Evolutionary conservation across 2,888 invertebrate species (phyloP).

Genomic region (Drosophila anomalipes): DNA sequence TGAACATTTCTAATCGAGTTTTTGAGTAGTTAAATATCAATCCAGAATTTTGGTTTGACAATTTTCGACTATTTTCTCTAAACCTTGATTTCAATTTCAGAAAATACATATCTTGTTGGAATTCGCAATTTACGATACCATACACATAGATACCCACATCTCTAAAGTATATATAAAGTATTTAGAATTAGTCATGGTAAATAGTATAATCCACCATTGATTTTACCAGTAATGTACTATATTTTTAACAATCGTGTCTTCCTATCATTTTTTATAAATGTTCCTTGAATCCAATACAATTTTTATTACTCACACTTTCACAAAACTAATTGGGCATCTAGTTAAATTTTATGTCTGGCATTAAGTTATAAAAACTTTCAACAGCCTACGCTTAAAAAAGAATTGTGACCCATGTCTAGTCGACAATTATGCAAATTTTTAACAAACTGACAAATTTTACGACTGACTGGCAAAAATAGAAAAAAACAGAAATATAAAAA

Average conservation of each 20-base stretch:
- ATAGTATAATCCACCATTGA: neutral
- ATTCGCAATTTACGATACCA: neutral
- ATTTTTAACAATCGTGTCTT: neutral
- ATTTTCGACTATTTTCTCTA: neutral
- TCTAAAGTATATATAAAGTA: neutral
- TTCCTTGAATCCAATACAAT: neutral
- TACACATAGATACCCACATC: neutral
- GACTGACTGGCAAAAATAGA: constrained; percentile 21
- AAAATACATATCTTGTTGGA: neutral
- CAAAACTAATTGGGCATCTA: constrained; percentile 44
- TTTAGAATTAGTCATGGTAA: neutral
- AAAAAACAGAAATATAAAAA: constrained; percentile 1
- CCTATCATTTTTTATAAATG: neutral
- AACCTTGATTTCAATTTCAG: neutral
- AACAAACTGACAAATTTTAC: constrained; percentile 45
- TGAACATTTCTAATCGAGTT: neutral
- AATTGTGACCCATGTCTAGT: constrained; percentile 39
- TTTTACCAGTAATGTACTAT: neutral
- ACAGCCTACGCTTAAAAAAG: constrained; percentile 30
- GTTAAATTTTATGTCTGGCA: constrained; percentile 49
- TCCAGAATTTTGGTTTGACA: neutral
- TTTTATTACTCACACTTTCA: neutral
- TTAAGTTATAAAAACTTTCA: constrained; percentile 52
- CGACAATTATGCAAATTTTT: constrained; percentile 57
- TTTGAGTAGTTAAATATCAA: neutral